Evolutionary conservation across 2,888 invertebrate genomes (phyloP).

Genomic region (Pantelozetes paolii): DNA sequence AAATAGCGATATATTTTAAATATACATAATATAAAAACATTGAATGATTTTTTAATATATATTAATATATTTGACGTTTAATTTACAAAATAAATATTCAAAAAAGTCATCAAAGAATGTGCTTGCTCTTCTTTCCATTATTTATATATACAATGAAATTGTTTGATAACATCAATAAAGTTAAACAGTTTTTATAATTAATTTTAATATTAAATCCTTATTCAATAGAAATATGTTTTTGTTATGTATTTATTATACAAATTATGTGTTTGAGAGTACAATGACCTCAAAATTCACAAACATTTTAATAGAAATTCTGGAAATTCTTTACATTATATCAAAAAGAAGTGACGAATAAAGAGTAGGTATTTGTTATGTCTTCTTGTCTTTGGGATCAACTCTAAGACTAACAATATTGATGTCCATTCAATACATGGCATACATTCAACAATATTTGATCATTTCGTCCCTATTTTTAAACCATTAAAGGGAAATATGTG

Average conservation of each 20-base stretch:
- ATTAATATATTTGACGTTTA: slow-evolving; percentile 9
- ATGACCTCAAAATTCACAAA: slow-evolving; percentile 1
- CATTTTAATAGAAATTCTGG: neutral
- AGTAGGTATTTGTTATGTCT: neutral
- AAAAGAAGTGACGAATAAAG: neutral
- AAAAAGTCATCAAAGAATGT: no score
- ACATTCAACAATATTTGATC: slow-evolving; percentile 2
- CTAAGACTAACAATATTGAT: neutral
- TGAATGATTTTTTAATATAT: neutral
- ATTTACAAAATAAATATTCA: slow-evolving; percentile 16
- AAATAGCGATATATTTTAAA: neutral
- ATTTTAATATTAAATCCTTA: neutral
- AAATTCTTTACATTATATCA: slow-evolving; percentile 1
- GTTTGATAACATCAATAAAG: neutral
- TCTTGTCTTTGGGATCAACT: neutral
- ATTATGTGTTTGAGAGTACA: neutral
- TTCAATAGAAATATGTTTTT: neutral
- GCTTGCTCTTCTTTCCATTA: no score
- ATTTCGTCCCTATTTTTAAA: neutral
- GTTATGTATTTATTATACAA: neutral
- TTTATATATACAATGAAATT: neutral
- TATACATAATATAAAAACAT: neutral
- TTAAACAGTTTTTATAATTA: neutral
- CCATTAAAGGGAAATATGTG: no score
- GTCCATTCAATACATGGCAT: neutral